Base-by-base conservation (phyloP, 2,113 vertebrate genomes). In the Syrrhaptes paradoxus region DNA sequence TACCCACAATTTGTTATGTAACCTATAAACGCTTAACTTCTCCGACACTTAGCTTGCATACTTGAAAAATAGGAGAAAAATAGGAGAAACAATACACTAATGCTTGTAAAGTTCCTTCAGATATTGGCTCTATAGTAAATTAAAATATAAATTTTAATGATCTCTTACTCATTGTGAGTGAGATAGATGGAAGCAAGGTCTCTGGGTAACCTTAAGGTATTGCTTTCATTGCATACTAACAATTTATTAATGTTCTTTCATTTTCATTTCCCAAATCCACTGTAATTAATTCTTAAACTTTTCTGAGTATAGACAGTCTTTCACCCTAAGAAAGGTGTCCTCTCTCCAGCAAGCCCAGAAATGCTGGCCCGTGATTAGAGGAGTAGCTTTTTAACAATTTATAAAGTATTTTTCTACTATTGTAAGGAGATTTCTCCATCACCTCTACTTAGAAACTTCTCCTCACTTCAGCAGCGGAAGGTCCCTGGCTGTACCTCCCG, bases 161-260 rank as follows among this genome's bases (percentile, higher is more conserved):
- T 94, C 54, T 91, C 63, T 95, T 83, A 85, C 49, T 85, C 94
- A 38, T 73, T 7, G 43, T 61, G 88, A 95, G 86, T 89, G 94
- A 93, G 87, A 84, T 55, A 90, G 90, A 90, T 91, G 85, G 90
- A 93, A 96, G 90, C 87, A 96, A 96, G 95, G 82, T 85, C 90
- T 90, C 65, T 49, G 41, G 34, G 72, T 57, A 90, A 90, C 87
- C 57, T 94, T 52, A 67, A 95, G 72, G 68, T 71, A 90, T 86
- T 77, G 75, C 38, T 96, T 96, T 91, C 90, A 83, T 55, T 65
- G 54, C 72, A 54, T 43, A 25, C 48, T 70, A 88, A 85, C 63
- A 80, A 94, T 83, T 97, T 91, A 94, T 88, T 93, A 95, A 86
- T 2, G 3, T 66, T 77, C 32, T 51, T 48, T 76, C 38, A 73